Conservation (phyloP, 2,888 invertebrate species). For the Drymonia ruficornis region DNA sequence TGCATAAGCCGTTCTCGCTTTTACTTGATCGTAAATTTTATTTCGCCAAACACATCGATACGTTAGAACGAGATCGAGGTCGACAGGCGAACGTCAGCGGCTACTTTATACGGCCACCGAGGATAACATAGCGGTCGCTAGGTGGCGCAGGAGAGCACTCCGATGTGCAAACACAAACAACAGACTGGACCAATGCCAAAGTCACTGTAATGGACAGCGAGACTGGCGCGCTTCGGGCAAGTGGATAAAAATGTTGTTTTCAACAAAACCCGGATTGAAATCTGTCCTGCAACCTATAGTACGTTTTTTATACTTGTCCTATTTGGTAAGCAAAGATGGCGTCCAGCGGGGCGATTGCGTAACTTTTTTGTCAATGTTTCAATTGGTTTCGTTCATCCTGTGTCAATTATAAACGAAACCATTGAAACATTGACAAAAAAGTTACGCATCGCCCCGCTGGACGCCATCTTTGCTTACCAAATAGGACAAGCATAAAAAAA, state of each 20-base stretch:
- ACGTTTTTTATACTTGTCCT: too few species aligned
- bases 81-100: slow-evolving; percentile 14
- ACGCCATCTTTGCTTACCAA: too few species aligned
- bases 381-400: too few species aligned
- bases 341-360: too few species aligned
- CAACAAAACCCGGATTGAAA: too few species aligned
- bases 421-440: too few species aligned
- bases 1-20: background rate
- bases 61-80: slow-evolving; percentile 26
- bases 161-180: slow-evolving; percentile 51
- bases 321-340: too few species aligned
- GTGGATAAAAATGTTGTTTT: slow-evolving; percentile 7
- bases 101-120: slow-evolving; percentile 29
- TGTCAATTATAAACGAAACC: too few species aligned
- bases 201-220: slow-evolving; percentile 41
- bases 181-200: slow-evolving; percentile 50
- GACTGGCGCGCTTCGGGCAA: slow-evolving; percentile 10
- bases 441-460: too few species aligned
- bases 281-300: too few species aligned
- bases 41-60: slow-evolving; percentile 14
- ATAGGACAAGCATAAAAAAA: too few species aligned
- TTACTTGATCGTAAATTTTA: background rate
- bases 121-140: slow-evolving; percentile 20
- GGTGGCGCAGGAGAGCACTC: slow-evolving; percentile 38
- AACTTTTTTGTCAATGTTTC: too few species aligned